phyloP scores from a whole-genome alignment of 2,113 vertebrate genomes.

The Panthera uncia region DNA sequence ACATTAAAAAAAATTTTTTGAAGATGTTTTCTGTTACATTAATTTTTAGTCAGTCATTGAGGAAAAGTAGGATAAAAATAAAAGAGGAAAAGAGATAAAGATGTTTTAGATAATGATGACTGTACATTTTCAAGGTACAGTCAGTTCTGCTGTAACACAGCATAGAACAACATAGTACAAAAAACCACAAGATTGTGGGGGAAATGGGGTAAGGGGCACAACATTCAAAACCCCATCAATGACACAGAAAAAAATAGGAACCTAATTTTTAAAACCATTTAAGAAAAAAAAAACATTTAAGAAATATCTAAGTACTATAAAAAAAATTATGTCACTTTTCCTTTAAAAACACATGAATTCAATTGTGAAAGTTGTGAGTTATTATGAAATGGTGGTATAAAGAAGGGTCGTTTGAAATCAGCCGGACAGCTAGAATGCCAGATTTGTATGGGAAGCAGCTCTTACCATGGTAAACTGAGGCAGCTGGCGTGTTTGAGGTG shows the following conservation, averaged over 20 bases:
- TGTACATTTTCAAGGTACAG: neutral
- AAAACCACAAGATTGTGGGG: neutral
- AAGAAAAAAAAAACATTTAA: neutral
- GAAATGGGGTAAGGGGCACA: neutral
- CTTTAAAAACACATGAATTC: neutral
- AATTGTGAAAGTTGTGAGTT: neutral
- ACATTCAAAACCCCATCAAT: neutral
- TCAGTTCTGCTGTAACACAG: neutral
- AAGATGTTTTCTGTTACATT: neutral
- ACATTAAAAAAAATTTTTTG: too few relatives aligned
- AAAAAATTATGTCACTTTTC: neutral
- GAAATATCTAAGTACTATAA: neutral
- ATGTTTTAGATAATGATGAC: neutral
- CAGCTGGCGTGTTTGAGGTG: too few relatives aligned
- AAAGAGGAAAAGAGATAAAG: neutral
- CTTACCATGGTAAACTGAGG: neutral
- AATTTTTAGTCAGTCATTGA: neutral
- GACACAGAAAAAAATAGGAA: neutral
- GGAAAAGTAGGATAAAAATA: neutral
- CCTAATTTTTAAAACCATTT: neutral
- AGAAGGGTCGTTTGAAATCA: neutral
- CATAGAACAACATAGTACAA: neutral
- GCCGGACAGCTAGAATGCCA: accelerated
- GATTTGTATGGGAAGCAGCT: neutral
- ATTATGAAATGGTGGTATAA: neutral